Evolutionary conservation across 1,140 invertebrate genomes (phyloP).

Genomic region (Magallana ariakensis): DNA sequence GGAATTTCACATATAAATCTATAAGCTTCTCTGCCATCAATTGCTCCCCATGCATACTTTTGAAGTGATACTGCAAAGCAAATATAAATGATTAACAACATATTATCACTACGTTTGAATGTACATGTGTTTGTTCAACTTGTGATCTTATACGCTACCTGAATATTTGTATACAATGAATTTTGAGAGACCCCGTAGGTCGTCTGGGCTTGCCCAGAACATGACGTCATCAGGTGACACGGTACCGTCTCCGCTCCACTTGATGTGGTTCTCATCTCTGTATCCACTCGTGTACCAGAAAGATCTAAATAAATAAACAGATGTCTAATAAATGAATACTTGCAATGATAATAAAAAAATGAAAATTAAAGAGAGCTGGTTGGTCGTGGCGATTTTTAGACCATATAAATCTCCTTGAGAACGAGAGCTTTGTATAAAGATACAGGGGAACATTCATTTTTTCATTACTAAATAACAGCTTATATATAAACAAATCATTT

Average conservation of each 20-base stretch:
- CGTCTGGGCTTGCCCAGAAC: conserved; percentile 40
- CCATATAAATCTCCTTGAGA: too few species aligned
- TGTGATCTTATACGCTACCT: neutral
- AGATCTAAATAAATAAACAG: conserved; percentile 1
- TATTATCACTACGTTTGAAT: too few species aligned
- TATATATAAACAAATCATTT: too few species aligned
- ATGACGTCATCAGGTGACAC: neutral
- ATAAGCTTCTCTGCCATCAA: neutral
- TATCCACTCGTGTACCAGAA: conserved; percentile 52
- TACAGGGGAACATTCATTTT: too few species aligned
- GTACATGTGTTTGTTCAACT: neutral
- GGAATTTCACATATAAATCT: conserved; percentile 58
- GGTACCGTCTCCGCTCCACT: conserved; percentile 52
- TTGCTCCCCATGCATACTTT: conserved; percentile 40
- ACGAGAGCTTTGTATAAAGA: too few species aligned
- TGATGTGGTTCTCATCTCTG: neutral
- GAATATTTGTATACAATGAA: conserved; percentile 47
- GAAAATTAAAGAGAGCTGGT: neutral
- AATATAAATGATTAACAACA: too few species aligned
- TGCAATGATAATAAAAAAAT: neutral
- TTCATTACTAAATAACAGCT: too few species aligned
- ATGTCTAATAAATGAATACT: neutral
- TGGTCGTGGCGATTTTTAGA: too few species aligned
- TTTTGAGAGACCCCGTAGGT: neutral
- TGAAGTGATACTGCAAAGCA: neutral